Percentiles rank a stretch among this genome's conserved stretches.
Conservation (phyloP, 2,113 vertebrate genomes). For the Chaetops frenatus region DNA sequence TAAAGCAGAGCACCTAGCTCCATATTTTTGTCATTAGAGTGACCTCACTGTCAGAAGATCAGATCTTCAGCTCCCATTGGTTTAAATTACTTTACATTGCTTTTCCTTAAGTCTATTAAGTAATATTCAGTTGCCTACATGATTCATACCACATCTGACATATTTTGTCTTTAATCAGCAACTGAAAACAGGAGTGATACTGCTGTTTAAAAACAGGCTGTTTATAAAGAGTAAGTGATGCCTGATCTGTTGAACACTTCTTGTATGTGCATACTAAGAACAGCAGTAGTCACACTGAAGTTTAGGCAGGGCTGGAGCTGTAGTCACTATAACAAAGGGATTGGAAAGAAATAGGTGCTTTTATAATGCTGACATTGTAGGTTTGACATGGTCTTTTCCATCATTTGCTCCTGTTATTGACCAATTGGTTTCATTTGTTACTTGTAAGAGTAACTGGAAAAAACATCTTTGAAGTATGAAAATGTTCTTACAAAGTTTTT, state of each 20-base stretch:
- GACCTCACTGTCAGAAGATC: neutral
- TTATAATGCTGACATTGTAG: neutral
- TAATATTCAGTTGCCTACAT: neutral
- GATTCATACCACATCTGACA: rapidly evolving
- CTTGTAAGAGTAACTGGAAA: neutral
- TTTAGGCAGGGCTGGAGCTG: neutral
- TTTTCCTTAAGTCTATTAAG: neutral
- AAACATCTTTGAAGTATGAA: neutral
- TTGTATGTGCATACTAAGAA: rapidly evolving
- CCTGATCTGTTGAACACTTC: neutral
- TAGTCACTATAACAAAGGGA: neutral
- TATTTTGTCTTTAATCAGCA: neutral
- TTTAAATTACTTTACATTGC: neutral
- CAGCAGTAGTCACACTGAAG: neutral
- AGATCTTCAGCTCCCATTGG: neutral
- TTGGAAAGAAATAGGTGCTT: neutral
- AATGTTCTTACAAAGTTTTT: neutral
- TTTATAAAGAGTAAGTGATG: neutral
- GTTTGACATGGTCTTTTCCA: neutral
- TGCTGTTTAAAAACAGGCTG: neutral
- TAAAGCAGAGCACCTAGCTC: neutral
- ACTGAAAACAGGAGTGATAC: neutral
- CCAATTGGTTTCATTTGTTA: neutral
- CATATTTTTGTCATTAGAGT: neutral
- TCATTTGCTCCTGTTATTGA: neutral